phyloP scores from a whole-genome alignment of 2,113 vertebrate genomes.

The Scophthalmus maximus region DNA sequence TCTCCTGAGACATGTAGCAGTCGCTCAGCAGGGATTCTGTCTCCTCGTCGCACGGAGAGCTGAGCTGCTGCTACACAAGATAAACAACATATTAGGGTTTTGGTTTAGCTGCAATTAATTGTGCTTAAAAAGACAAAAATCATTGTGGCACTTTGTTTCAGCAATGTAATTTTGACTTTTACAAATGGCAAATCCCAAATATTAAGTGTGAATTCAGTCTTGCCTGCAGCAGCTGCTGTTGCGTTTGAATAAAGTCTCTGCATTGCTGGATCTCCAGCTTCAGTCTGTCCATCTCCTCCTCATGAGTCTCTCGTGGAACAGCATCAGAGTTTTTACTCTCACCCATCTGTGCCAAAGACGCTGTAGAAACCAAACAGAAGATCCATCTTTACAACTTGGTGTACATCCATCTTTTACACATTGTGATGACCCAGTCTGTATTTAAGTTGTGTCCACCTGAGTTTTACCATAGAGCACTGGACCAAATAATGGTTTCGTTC shows the following conservation, averaged over 20 bases:
- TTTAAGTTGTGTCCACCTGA: too few species aligned
- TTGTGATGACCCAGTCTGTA: too few species aligned
- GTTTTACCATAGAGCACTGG: too few species aligned
- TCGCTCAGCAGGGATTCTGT: constrained; percentile 86
- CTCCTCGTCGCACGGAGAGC: constrained; percentile 89
- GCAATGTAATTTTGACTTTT: background rate
- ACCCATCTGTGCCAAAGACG: constrained; percentile 83
- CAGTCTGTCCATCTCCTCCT: constrained; percentile 89
- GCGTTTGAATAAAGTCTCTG: constrained; percentile 94
- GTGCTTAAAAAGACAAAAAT: background rate
- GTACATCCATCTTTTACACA: background rate
- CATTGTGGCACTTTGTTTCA: background rate
- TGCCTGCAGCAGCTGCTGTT: constrained; percentile 95
- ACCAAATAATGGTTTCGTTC: too few species aligned
- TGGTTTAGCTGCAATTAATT: background rate
- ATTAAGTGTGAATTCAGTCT: background rate
- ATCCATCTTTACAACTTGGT: background rate
- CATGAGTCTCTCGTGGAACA: constrained; percentile 87
- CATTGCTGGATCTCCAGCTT: constrained; percentile 93
- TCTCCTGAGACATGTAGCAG: constrained; percentile 92
- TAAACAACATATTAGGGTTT: too few species aligned
- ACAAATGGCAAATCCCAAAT: background rate
- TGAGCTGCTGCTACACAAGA: constrained; percentile 90
- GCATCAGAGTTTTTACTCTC: constrained; percentile 75
- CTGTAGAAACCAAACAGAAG: constrained; percentile 69